phyloP scores from a whole-genome alignment of 2,888 invertebrate species.

The Lithophane socia region DNA sequence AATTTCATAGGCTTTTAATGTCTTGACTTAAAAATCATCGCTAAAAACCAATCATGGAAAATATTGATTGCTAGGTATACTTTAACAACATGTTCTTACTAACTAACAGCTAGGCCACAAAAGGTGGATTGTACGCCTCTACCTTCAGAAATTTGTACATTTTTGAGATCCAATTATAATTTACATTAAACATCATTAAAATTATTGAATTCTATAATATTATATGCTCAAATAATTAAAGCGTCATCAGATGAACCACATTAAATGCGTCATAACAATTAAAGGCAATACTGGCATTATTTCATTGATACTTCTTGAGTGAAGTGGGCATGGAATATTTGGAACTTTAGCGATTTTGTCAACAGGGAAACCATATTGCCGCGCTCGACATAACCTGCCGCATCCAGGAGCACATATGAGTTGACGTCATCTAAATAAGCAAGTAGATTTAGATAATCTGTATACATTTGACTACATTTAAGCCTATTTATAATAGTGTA shows the following conservation, averaged over 20 bases:
- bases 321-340: slow-evolving; percentile 33
- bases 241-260: slow-evolving; percentile 68
- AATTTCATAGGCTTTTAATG: slow-evolving; percentile 82
- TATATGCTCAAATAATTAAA: slow-evolving; percentile 68
- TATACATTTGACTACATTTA: slow-evolving; percentile 53
- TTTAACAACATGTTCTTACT: slow-evolving; percentile 80
- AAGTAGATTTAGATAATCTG: slow-evolving; percentile 36
- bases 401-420: slow-evolving; percentile 47
- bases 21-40: slow-evolving; percentile 79
- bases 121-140: slow-evolving; percentile 66
- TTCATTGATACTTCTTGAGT: slow-evolving; percentile 47
- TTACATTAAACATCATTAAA: slow-evolving; percentile 60
- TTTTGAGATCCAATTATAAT: slow-evolving; percentile 82
- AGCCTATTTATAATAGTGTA: slow-evolving; percentile 56
- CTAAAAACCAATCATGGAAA: slow-evolving; percentile 81
- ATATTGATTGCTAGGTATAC: slow-evolving; percentile 79
- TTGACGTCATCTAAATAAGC: slow-evolving; percentile 43
- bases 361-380: slow-evolving; percentile 46
- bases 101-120: slow-evolving; percentile 80
- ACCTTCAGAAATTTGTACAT: slow-evolving; percentile 76
- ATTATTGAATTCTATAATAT: slow-evolving; percentile 75
- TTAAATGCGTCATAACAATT: slow-evolving; percentile 69
- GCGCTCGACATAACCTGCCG: slow-evolving; percentile 41
- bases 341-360: slow-evolving; percentile 60
- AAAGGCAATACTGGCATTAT: slow-evolving; percentile 81